Percentiles rank a stretch among this genome's conserved stretches.
These are phyloP conservation scores for Ginglymostoma cirratum DNA, from an alignment of 2,113 vertebrate genomes.

Conservation along the genomic window DNA sequence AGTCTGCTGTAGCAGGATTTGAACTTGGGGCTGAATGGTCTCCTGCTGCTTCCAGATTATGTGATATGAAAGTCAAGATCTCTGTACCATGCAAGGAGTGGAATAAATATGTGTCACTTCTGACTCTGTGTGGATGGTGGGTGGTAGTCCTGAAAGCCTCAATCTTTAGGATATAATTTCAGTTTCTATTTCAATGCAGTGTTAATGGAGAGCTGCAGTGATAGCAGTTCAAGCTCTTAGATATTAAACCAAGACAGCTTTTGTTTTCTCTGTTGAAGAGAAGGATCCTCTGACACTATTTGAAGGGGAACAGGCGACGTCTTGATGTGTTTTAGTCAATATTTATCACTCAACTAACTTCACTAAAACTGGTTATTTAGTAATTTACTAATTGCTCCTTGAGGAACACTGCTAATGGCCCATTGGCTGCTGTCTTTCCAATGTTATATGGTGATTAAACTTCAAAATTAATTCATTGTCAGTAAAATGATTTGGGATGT, in stretches of 20 bases:
- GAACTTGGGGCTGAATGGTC: not conserved
- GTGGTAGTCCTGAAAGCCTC: not conserved
- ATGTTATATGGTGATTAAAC: not conserved
- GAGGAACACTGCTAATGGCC: no score
- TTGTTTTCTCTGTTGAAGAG: not conserved
- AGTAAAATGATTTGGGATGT: not conserved
- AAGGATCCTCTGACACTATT: not conserved
- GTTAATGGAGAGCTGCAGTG: not conserved
- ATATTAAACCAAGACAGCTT: not conserved
- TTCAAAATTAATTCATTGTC: not conserved
- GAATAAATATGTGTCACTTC: not conserved
- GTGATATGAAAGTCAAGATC: not conserved
- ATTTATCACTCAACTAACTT: not conserved
- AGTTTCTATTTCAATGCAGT: not conserved
- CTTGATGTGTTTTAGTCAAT: not conserved
- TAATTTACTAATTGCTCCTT: no score
- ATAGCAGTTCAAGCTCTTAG: not conserved
- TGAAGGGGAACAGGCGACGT: not conserved
- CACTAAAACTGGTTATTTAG: not conserved
- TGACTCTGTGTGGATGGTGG: not conserved
- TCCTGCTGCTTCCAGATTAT: not conserved
- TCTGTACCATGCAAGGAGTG: not conserved
- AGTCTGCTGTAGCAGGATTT: no score
- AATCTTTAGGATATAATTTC: not conserved
- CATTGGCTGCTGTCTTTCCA: not conserved